These are phyloP conservation scores for Trachelipus rathkii DNA, from an alignment of 1,140 invertebrate genomes.

Conservation along the genomic window DNA sequence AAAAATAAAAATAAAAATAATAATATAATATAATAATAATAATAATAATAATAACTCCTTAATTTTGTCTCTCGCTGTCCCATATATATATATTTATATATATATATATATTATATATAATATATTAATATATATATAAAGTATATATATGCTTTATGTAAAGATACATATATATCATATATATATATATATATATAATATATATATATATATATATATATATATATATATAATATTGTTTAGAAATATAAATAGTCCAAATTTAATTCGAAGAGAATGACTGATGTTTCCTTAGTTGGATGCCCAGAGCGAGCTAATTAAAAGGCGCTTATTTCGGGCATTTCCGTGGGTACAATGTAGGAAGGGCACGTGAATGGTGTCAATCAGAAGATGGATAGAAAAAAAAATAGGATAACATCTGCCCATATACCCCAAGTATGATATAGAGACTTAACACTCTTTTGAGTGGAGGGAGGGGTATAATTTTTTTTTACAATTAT, in stretches of 20 bases:
- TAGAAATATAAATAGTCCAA: background rate
- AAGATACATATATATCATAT: no score
- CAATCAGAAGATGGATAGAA: background rate
- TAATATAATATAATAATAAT: no score
- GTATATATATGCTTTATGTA: no score
- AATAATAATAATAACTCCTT: no score
- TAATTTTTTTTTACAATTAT: background rate
- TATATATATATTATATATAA: no score
- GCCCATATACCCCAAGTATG: background rate
- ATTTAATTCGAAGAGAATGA: background rate
- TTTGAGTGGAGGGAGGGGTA: background rate
- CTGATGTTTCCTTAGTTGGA: background rate
- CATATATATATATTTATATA: no score
- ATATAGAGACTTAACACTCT: background rate
- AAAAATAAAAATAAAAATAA: no score
- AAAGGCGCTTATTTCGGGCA: background rate
- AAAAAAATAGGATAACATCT: background rate
- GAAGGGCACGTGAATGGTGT: slow-evolving; percentile 8
- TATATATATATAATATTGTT: background rate
- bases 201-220: slow-evolving; percentile 15
- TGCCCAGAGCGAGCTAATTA: background rate
- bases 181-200: background rate
- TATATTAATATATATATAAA: no score
- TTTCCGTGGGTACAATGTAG: background rate
- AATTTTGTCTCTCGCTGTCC: no score